Evolutionary conservation across 2,113 vertebrate species (phyloP).

Genomic region (Gadus macrocephalus): DNA sequence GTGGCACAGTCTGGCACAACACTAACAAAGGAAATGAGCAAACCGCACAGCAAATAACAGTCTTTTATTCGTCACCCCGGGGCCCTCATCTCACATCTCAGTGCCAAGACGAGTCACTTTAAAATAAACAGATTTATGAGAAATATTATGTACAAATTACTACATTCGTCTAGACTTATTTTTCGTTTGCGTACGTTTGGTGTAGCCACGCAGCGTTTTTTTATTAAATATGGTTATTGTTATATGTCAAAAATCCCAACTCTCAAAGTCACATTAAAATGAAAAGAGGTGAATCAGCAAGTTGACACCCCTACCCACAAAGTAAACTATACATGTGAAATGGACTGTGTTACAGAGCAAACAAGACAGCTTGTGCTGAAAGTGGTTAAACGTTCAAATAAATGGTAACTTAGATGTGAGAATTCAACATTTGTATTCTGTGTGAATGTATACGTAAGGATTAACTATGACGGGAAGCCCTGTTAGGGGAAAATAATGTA

Average conservation of each 20-base stretch:
- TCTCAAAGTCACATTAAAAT: slow-evolving; percentile 43
- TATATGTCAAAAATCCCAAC: slow-evolving; percentile 45
- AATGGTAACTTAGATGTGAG: no score
- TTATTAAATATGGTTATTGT: slow-evolving; percentile 51
- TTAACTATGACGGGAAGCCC: no score
- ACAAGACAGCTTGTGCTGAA: background rate
- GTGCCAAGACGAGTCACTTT: slow-evolving; percentile 54
- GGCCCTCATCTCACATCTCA: slow-evolving; percentile 45
- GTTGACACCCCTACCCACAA: slow-evolving; percentile 14
- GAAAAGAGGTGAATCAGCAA: slow-evolving; percentile 40
- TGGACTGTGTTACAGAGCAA: slow-evolving; percentile 1
- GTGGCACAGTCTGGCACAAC: slow-evolving; percentile 57
- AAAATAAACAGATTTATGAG: slow-evolving; percentile 62
- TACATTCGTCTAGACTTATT: slow-evolving; percentile 62
- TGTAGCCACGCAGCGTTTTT: slow-evolving; percentile 42
- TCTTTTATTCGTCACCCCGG: slow-evolving; percentile 58
- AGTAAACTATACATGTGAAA: slow-evolving; percentile 12
- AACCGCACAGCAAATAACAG: slow-evolving; percentile 70
- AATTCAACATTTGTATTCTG: no score
- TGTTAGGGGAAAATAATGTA: no score
- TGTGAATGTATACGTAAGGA: no score
- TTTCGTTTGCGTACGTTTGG: slow-evolving; percentile 49
- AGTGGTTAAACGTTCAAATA: background rate
- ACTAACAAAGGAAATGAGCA: slow-evolving; percentile 75
- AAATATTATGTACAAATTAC: slow-evolving; percentile 68